Evolutionary conservation across 1,140 invertebrate genomes (phyloP).

Genomic region (Scaptomyza graminum): DNA sequence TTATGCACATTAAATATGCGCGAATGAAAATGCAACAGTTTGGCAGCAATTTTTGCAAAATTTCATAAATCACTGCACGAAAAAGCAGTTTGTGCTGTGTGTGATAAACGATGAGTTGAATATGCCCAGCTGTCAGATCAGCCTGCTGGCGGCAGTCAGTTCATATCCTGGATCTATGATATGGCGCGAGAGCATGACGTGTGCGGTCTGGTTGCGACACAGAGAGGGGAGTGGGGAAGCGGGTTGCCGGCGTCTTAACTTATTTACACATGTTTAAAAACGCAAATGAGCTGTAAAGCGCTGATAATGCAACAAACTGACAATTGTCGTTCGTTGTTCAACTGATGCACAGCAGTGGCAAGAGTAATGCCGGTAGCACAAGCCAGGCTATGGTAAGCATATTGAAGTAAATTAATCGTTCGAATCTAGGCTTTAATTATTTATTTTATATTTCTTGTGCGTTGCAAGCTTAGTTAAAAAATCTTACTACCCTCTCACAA

Average conservation of each 20-base stretch:
- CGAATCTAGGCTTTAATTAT: no score
- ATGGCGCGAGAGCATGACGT: slow-evolving; percentile 29
- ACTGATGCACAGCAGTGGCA: slow-evolving; percentile 1
- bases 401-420: no score
- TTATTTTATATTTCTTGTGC: no score
- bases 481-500: neutral
- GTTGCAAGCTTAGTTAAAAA: neutral
- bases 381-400: no score
- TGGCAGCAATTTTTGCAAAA: slow-evolving; percentile 58
- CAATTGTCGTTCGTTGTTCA: slow-evolving; percentile 64
- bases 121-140: slow-evolving; percentile 27
- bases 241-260: slow-evolving; percentile 38
- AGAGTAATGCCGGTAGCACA: neutral
- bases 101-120: slow-evolving; percentile 50
- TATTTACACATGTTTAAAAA: slow-evolving; percentile 79
- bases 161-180: slow-evolving; percentile 23
- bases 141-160: slow-evolving; percentile 21
- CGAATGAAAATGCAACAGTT: slow-evolving; percentile 57
- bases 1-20: slow-evolving; percentile 66
- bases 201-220: slow-evolving; percentile 17
- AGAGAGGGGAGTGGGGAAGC: neutral
- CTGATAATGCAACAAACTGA: slow-evolving; percentile 76
- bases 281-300: slow-evolving; percentile 78
- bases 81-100: slow-evolving; percentile 27
- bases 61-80: slow-evolving; percentile 67